Base-by-base conservation (phyloP, 2,797 vertebrate species). In the Danionella dracula region DNA sequence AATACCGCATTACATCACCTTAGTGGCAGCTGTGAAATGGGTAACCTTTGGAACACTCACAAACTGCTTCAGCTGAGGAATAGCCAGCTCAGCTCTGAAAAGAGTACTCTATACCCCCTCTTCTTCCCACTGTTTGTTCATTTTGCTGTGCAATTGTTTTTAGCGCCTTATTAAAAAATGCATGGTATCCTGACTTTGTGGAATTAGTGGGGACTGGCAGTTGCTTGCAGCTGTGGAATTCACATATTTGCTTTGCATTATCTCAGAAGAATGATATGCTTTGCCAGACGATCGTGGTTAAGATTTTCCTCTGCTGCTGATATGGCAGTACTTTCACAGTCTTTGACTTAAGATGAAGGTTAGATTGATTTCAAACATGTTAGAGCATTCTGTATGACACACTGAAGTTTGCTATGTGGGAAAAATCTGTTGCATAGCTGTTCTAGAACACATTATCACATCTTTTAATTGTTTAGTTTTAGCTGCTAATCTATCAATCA, bases 181-280 rank as follows among this genome's bases (percentile, higher is more conserved):
- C 37, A 58, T 34, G 29, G 49, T 5, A 46, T 9, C 38, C 15
- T 45, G 11, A 49, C n/a, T 53, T 42, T 12, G 23, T 23, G n/a
- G 13, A 4, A 27, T 62, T 38, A 66, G 58, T 13, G 12, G 31
- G 50, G 45, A 68, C 34, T 42, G 31, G 45, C 64, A 76, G 70
- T 60, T 70, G 57, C 29, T 16, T 8, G 31, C 48, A 57, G 67
- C 44, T 71, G 61, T 58, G 46, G 8, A 2, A 41, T 37, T 54
- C 21, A 34, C 15, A n/a, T 49, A 20, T 55, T 67, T 38, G 8
- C 23, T 37, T 12, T 35, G 17, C 13, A 46, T 54, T 41, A 40
- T 56, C 27, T 58, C 61, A 59, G 16, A 16, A 13, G 45, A 40
- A 50, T 1, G 23, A 16, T 38, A 51, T 54, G 38, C 31, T 27